phyloP scores from a whole-genome alignment of 2,797 vertebrate genomes.

The Limosa lapponica region DNA sequence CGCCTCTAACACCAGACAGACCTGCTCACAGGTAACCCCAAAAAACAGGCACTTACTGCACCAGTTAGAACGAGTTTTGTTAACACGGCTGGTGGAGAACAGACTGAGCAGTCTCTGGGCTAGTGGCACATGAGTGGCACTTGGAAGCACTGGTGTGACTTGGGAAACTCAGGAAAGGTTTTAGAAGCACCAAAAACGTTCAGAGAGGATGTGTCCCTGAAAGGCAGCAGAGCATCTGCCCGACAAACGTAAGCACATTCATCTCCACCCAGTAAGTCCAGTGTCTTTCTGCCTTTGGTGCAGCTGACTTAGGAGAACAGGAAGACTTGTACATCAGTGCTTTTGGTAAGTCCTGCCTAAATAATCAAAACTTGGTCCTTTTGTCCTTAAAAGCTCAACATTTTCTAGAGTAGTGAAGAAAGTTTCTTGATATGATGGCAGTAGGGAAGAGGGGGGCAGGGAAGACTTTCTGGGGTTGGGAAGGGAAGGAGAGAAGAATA shows the following conservation, averaged over 20 bases:
- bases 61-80: neutral
- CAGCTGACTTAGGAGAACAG: neutral
- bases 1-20: neutral
- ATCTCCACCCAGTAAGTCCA: neutral
- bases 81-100: neutral
- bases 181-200: neutral
- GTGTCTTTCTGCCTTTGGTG: neutral
- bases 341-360: neutral
- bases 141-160: neutral
- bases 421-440: neutral
- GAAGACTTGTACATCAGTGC: neutral
- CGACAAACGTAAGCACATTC: neutral
- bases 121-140: neutral
- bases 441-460: neutral
- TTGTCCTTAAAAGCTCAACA: neutral
- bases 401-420: neutral
- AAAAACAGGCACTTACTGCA: fast-evolving
- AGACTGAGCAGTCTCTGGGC: neutral
- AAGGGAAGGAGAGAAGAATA: neutral
- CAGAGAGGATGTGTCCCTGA: fast-evolving
- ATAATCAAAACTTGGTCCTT: neutral
- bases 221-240: neutral
- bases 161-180: neutral
- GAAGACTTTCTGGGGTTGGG: neutral
- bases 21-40: neutral